These are phyloP conservation scores for Pituophis catenifer DNA, from an alignment of 2,113 vertebrate genomes.

Conservation along the genomic window DNA sequence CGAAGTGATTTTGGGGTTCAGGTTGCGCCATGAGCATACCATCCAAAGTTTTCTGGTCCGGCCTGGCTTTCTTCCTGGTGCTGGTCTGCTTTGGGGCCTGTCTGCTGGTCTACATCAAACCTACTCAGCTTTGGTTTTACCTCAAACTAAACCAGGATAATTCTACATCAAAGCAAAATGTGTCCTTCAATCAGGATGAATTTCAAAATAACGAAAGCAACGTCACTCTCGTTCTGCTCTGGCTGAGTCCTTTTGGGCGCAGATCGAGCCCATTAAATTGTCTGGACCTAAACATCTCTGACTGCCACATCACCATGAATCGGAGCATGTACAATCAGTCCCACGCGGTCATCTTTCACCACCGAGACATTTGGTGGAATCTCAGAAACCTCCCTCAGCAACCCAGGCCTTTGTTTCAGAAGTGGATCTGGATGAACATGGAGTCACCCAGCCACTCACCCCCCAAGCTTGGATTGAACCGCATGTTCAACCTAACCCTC, in stretches of 20 bases:
- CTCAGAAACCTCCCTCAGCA: slow-evolving; percentile 88
- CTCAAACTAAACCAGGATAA: neutral
- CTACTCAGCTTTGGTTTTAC: neutral
- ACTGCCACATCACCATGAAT: slow-evolving; percentile 89
- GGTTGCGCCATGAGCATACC: slow-evolving; percentile 78
- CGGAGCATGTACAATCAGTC: slow-evolving; percentile 87
- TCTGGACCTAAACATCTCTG: slow-evolving; percentile 86
- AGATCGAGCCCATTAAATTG: slow-evolving; percentile 86
- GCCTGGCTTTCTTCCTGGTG: slow-evolving; percentile 84
- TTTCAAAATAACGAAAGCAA: slow-evolving; percentile 84
- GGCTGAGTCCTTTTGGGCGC: slow-evolving; percentile 94
- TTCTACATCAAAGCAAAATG: slow-evolving; percentile 88
- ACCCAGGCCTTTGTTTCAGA: slow-evolving; percentile 88
- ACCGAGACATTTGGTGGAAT: slow-evolving; percentile 88
- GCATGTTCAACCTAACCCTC: slow-evolving; percentile 91
- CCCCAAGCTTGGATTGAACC: slow-evolving; percentile 87
- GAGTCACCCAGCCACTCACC: slow-evolving; percentile 92
- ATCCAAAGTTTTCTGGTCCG: slow-evolving; percentile 91
- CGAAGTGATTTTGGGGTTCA: neutral
- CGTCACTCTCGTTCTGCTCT: slow-evolving; percentile 87
- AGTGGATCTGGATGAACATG: slow-evolving; percentile 98
- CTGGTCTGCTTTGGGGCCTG: slow-evolving; percentile 92
- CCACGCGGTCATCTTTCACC: slow-evolving; percentile 91
- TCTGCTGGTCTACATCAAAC: slow-evolving; percentile 76
- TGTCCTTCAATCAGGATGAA: slow-evolving; percentile 84